Evolutionary conservation across 1,140 invertebrate species (phyloP).

Genomic region (Tetramorium parvispinum): DNA sequence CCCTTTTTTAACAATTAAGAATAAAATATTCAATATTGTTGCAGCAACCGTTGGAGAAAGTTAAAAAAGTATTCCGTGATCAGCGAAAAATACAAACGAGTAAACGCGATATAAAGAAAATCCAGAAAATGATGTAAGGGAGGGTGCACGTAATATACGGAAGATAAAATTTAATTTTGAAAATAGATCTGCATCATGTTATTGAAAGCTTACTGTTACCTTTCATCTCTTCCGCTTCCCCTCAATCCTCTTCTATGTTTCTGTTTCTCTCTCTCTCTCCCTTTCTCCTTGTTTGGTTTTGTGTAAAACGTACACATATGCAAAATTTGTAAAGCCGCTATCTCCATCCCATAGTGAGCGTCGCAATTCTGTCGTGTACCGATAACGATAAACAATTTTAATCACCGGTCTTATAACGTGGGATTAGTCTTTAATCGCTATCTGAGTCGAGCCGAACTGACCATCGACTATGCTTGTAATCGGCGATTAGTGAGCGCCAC

Average conservation of each 20-base stretch:
- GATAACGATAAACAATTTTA: slow-evolving; percentile 67
- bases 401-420: slow-evolving; percentile 55
- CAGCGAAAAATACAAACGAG: slow-evolving; percentile 21
- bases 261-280: neutral
- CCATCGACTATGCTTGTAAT: neutral
- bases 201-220: slow-evolving; percentile 42
- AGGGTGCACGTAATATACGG: slow-evolving; percentile 59
- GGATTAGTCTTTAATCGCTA: slow-evolving; percentile 40
- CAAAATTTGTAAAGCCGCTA: slow-evolving; percentile 25
- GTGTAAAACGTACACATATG: neutral
- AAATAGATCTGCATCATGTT: slow-evolving; percentile 68
- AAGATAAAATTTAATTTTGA: slow-evolving; percentile 70
- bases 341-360: neutral
- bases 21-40: slow-evolving; percentile 23
- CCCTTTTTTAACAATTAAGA: neutral
- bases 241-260: neutral
- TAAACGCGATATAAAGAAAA: slow-evolving; percentile 16
- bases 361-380: neutral
- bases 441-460: slow-evolving; percentile 43
- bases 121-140: slow-evolving; percentile 62
- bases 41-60: neutral
- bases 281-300: neutral
- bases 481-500: slow-evolving; percentile 27
- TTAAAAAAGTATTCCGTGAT: slow-evolving; percentile 19
- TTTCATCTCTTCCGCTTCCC: neutral